Conservation (phyloP, 2,888 invertebrate genomes). For the Tetropium fuscum region DNA sequence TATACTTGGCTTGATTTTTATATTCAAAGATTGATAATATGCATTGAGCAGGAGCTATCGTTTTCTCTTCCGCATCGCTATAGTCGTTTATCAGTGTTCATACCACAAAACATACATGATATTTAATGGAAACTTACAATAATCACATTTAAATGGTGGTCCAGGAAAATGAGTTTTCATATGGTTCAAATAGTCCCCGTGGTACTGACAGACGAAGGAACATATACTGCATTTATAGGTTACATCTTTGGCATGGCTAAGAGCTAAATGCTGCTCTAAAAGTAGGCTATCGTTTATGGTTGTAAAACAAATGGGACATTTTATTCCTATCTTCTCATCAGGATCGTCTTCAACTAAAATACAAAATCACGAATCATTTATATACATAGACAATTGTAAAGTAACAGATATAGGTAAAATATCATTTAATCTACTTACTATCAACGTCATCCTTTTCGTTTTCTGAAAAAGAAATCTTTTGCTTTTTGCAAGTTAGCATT, state of each 20-base stretch:
- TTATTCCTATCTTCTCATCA: constrained; percentile 61
- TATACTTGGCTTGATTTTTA: too few relatives aligned
- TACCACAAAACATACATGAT: too few relatives aligned
- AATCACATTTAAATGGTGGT: constrained; percentile 75
- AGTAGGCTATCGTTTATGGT: constrained; percentile 67
- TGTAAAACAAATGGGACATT: constrained; percentile 70
- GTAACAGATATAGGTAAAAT: not conserved
- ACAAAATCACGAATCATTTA: not conserved
- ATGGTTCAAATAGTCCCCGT: constrained; percentile 72
- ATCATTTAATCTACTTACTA: constrained; percentile 32
- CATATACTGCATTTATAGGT: constrained; percentile 73
- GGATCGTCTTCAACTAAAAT: constrained; percentile 46
- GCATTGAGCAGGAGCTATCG: too few relatives aligned
- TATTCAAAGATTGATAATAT: too few relatives aligned
- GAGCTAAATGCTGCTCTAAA: constrained; percentile 69
- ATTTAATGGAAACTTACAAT: too few relatives aligned
- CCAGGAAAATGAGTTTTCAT: constrained; percentile 72
- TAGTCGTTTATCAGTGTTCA: too few relatives aligned
- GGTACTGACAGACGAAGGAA: constrained; percentile 73
- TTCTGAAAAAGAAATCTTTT: constrained; percentile 56
- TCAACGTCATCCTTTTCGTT: constrained; percentile 55
- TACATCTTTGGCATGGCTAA: constrained; percentile 70
- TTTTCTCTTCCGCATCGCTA: too few relatives aligned
- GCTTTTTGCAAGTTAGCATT: constrained; percentile 63
- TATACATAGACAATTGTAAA: not conserved